phyloP scores from a whole-genome alignment of 30 jellyfish, hydroid and myxozoan species.

The Nemopilema nomurai region DNA sequence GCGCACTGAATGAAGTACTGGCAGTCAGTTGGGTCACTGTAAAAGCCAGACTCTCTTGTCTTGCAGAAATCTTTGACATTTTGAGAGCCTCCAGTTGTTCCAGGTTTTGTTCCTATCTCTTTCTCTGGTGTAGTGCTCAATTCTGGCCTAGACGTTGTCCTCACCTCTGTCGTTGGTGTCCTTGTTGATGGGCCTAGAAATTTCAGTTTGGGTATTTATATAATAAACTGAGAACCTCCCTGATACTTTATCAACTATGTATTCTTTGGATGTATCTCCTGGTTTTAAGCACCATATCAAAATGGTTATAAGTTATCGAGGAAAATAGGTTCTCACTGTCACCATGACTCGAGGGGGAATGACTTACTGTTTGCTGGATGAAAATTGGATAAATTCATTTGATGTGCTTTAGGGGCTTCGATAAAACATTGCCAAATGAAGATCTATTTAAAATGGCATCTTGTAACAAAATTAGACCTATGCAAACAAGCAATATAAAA shows the following conservation, averaged over 20 bases:
- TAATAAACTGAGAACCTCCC: too few relatives aligned
- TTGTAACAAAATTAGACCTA: too few relatives aligned
- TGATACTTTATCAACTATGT: too few relatives aligned
- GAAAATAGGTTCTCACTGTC: too few relatives aligned
- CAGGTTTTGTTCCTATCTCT: slow-evolving; percentile 23
- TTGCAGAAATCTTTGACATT: slow-evolving; percentile 47
- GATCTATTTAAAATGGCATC: too few relatives aligned
- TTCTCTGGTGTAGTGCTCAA: slow-evolving; percentile 2
- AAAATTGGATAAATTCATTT: not conserved
- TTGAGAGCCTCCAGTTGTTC: not conserved
- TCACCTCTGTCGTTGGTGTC: not conserved
- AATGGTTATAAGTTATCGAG: too few relatives aligned
- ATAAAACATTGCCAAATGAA: not conserved
- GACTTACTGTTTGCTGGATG: too few relatives aligned
- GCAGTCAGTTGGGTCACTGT: slow-evolving; percentile 62
- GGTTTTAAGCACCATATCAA: too few relatives aligned
- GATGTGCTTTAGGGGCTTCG: not conserved
- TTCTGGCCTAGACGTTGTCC: not conserved
- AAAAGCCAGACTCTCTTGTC: slow-evolving; percentile 25
- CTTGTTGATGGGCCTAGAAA: not conserved
- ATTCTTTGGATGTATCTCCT: too few relatives aligned
- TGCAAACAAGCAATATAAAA: too few relatives aligned
- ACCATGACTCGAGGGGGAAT: too few relatives aligned
- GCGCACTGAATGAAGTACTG: slow-evolving; percentile 46
- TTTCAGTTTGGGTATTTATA: too few relatives aligned